phyloP scores from a whole-genome alignment of 2,888 invertebrate species.

The Mesoligia furuncula region DNA sequence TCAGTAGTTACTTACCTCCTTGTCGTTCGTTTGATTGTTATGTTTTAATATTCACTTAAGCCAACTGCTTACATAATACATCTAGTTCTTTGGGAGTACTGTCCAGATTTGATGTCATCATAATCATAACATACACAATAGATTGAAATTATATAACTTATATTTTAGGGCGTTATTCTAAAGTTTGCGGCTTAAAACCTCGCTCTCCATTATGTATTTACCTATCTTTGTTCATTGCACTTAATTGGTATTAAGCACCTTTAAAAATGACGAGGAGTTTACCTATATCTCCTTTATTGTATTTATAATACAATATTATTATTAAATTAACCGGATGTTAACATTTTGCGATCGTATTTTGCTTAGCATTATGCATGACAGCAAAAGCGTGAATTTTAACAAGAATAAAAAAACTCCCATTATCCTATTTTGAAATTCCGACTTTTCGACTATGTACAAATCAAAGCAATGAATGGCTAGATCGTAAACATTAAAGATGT shows the following conservation, averaged over 20 bases:
- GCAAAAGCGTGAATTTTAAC: not conserved
- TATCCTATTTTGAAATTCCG: not conserved
- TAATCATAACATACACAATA: not conserved
- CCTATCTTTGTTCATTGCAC: constrained; percentile 3
- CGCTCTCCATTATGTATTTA: not conserved
- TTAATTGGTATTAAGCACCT: not conserved
- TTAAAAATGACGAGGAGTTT: constrained; percentile 1
- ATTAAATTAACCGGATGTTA: not conserved
- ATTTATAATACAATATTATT: not conserved
- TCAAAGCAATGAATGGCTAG: not conserved
- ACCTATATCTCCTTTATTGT: not conserved
- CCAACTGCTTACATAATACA: not conserved
- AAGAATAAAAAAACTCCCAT: not conserved
- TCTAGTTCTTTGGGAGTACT: not conserved
- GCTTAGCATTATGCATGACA: not conserved
- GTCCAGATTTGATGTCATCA: not conserved
- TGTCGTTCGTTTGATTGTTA: not conserved
- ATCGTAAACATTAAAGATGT: constrained; percentile 8
- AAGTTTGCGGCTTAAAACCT: not conserved
- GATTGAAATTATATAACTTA: not conserved
- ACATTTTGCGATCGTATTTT: not conserved
- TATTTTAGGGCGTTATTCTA: constrained; percentile 1
- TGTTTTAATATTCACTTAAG: not conserved
- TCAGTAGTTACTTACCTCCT: not conserved
- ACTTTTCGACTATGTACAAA: not conserved